Evolutionary conservation across 1,140 invertebrate species (phyloP), one percentile per base, ranked within the genome.

Genomic region (Eriocheir sinensis): DNA sequence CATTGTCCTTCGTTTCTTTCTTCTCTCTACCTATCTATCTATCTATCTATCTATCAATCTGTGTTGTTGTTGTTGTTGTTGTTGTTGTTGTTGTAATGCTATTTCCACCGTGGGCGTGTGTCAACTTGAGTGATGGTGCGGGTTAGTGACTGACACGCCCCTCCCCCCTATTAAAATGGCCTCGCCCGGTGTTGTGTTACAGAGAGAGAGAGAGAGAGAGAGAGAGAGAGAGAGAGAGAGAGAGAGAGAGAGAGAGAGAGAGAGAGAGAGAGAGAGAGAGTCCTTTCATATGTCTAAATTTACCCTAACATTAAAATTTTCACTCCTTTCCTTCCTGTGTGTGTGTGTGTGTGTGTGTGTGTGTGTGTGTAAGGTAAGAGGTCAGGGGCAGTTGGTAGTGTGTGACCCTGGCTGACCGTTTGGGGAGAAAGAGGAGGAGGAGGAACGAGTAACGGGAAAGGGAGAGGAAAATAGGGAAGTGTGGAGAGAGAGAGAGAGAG

Each of bases 141-240:
- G 30, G 85, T n/a, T 88, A 6, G 32, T 38, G 8, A 34, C 0
- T 2, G 0, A 12, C n/a, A n/a, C n/a, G n/a, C n/a, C n/a, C n/a
- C n/a, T n/a, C n/a, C n/a, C n/a, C n/a, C n/a, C n/a, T n/a, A n/a
- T n/a, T n/a, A n/a, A n/a, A n/a, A n/a, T n/a, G n/a, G n/a, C n/a
- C n/a, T n/a, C n/a, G n/a, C n/a, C n/a, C n/a, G n/a, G n/a, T n/a
- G n/a, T n/a, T n/a, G n/a, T n/a, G n/a, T n/a, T n/a, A n/a, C 30
- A 86, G 34, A 34, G 34, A 85, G 81, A 86, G 83, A 86, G 30
- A 36, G 38, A 89, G 30, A 32, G 30, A 40, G 36, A 30, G 36
- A 88, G 85, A 86, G 30, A 86, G 83, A 86, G 30, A 86, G 83
- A 86, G 30, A 34, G 30, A 86, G 83, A 86, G 30, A 34, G 30